Evolutionary conservation across 64 coral and sea anemone species (phyloP).

Genomic region (Actinia equina): DNA sequence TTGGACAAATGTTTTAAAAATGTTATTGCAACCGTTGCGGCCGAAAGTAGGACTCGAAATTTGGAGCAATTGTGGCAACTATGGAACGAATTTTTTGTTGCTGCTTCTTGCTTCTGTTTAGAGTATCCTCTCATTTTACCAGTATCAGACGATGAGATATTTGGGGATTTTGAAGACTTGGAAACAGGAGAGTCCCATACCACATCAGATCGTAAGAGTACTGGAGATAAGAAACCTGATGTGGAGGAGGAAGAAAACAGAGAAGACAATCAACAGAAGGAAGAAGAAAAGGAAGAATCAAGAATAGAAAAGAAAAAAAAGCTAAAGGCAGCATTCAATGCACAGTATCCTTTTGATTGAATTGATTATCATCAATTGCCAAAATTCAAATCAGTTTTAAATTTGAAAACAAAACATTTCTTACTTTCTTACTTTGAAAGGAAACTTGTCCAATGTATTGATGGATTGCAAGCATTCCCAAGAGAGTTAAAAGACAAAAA

Average conservation of each 20-base stretch:
- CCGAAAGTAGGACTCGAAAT: too few relatives aligned
- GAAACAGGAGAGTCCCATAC: slow-evolving; percentile 81
- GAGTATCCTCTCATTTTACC: not conserved
- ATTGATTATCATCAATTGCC: not conserved
- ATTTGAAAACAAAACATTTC: too few relatives aligned
- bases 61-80: too few relatives aligned
- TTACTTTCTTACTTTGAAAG: too few relatives aligned
- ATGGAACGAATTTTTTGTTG: too few relatives aligned
- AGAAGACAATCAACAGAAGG: slow-evolving; percentile 36
- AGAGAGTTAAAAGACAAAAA: too few relatives aligned
- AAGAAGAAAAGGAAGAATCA: slow-evolving; percentile 27
- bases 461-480: too few relatives aligned
- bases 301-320: slow-evolving; percentile 96
- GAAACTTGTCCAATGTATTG: too few relatives aligned
- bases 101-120: not conserved
- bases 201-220: slow-evolving; percentile 16
- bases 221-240: not conserved
- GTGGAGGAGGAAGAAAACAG: slow-evolving; percentile 18
- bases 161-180: slow-evolving; percentile 95
- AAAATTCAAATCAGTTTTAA: too few relatives aligned
- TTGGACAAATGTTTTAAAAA: too few relatives aligned
- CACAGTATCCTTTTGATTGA: slow-evolving; percentile 74
- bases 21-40: too few relatives aligned
- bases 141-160: slow-evolving; percentile 84
- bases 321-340: slow-evolving; percentile 87